phyloP scores from a whole-genome alignment of 2,888 invertebrate species.

The Busseola fusca region DNA sequence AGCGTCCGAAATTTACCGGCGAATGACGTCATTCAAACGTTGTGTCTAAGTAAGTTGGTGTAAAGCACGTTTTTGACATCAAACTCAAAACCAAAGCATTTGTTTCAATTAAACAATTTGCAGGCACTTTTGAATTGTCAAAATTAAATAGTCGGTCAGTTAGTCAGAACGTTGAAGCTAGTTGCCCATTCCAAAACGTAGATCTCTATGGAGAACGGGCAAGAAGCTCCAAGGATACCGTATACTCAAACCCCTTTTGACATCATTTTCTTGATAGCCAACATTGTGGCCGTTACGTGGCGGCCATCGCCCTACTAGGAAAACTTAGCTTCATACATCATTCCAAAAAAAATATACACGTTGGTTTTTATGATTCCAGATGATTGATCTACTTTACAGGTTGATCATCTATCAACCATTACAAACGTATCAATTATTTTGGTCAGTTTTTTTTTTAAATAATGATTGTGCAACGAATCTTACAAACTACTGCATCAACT shows the following conservation, averaged over 20 bases:
- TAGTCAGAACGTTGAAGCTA: no score
- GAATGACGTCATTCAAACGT: background rate
- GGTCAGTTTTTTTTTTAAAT: background rate
- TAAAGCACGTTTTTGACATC: background rate
- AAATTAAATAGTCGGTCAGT: no score
- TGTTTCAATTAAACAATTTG: no score
- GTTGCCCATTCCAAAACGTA: no score
- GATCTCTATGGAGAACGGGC: no score
- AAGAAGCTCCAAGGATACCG: background rate
- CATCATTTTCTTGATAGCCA: background rate
- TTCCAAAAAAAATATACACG: conserved; percentile 3
- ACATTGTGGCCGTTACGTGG: background rate
- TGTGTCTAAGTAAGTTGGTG: background rate
- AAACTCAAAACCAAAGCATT: no score
- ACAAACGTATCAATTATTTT: background rate
- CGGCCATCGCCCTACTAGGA: background rate
- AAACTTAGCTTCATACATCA: background rate
- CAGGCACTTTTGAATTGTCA: no score
- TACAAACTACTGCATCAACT: conserved; percentile 25
- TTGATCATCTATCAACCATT: background rate
- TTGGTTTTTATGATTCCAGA: background rate
- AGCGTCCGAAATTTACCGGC: background rate
- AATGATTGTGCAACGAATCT: conserved; percentile 3
- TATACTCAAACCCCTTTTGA: background rate
- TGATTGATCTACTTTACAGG: background rate